A percentile compares a stretch with the other conserved stretches of the same genome.
Conservation (phyloP, 2,797 vertebrate species). For the Schizopygopsis malacanthus region DNA sequence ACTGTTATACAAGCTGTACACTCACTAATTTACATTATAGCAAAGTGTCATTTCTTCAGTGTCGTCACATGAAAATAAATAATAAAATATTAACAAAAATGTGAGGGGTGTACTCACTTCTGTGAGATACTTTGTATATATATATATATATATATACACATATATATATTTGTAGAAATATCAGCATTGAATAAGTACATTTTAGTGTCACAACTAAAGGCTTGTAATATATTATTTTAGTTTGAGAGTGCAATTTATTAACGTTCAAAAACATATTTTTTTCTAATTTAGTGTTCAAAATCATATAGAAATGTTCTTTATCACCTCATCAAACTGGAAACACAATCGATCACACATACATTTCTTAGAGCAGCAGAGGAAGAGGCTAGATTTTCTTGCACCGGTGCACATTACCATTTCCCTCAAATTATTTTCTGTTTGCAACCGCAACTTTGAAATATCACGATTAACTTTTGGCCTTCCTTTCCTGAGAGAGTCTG, state of each 20-base stretch:
- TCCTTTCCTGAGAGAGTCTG: conserved; percentile 15
- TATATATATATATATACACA: too few relatives aligned
- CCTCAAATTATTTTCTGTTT: conserved; percentile 17
- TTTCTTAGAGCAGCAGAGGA: not conserved
- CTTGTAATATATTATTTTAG: not conserved
- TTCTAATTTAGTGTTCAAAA: not conserved
- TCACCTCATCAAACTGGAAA: not conserved
- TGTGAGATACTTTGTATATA: too few relatives aligned
- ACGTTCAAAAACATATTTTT: not conserved
- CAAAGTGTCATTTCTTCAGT: too few relatives aligned
- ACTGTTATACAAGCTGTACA: too few relatives aligned
- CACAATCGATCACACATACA: not conserved
- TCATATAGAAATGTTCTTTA: not conserved
- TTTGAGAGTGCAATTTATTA: not conserved
- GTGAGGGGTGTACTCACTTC: too few relatives aligned
- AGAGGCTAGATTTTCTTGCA: conserved; percentile 2
- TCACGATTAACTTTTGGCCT: conserved; percentile 8
- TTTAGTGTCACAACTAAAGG: not conserved
- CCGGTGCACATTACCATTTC: conserved; percentile 7
- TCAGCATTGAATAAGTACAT: not conserved
- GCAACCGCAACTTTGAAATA: conserved; percentile 23
- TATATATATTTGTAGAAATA: not conserved
- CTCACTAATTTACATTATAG: too few relatives aligned
- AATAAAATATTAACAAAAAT: too few relatives aligned
- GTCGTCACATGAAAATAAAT: too few relatives aligned